Evolutionary conservation across 2,113 vertebrate genomes (phyloP), one percentile per base, ranked within the genome.

Genomic region (Prunella himalayana): DNA sequence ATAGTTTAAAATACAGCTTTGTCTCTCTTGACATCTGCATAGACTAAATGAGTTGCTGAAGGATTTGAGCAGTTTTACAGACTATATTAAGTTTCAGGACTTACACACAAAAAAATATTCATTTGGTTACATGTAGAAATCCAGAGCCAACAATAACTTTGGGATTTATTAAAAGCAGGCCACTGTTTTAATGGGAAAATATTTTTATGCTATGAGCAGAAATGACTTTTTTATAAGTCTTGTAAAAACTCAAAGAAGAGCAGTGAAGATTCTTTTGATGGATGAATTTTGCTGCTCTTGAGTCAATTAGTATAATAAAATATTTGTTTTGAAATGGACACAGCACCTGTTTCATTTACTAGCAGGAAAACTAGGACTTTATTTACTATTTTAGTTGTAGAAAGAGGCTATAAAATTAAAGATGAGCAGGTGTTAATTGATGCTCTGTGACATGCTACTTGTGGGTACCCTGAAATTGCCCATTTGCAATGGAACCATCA

Each of bases 101-200:
- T 97, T 96, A 77, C 84, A 95, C 79, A 82, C 54, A 96, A 90
- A 92, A 96, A 88, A 94, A 97, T 97, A 97, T 91, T 97, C 91
- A 82, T 95, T 98, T 91, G 88, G 88, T 97, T 97, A 65, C 86
- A 96, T 6, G 28, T 72, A 94, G 73, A 91, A 96, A 97, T 73
- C 72, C 83, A 84, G 64, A 96, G 94, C 96, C 97, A 98, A 95
- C 64, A 97, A 97, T 95, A 97, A 97, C 94, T 92, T 96, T 47
- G 45, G 73, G 86, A 93, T 96, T 97, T 97, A 97, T 98, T 97
- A 97, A 97, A 97, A 97, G 82, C 94, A 97, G 93, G 90, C 95
- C 91, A 97, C 92, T 76, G 71, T 96, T 97, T 97, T 97, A 97
- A 97, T 95, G 66, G 94, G 96, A 96, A 97, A 97, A 97, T 97